These are phyloP conservation scores for Anguilla anguilla DNA, from an alignment of 2,797 vertebrate genomes.

Conservation along the genomic window DNA sequence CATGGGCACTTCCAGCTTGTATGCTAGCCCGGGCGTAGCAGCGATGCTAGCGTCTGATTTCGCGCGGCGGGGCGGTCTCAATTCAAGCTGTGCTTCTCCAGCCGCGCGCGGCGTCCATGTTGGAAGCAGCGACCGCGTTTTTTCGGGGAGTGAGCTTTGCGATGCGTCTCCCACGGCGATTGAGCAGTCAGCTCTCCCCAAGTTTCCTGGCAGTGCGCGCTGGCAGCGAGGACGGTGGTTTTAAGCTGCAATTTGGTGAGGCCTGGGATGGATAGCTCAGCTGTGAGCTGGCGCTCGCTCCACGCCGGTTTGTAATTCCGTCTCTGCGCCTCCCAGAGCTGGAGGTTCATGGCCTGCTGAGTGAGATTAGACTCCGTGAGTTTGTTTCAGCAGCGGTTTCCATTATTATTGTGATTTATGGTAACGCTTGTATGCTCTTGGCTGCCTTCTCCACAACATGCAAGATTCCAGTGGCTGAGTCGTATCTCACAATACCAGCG, in stretches of 20 bases:
- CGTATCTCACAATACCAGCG: conserved; percentile 9
- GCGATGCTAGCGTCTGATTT: neutral
- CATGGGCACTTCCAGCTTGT: neutral
- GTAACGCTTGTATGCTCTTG: neutral
- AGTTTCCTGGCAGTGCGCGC: neutral
- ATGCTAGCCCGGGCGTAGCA: neutral
- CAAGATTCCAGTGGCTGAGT: neutral
- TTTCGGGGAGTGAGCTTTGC: neutral
- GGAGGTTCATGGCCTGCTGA: neutral
- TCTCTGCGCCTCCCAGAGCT: neutral
- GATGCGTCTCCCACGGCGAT: neutral
- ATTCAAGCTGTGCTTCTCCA: neutral
- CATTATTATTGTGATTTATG: conserved; percentile 14
- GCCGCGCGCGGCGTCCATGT: neutral
- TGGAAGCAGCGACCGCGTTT: neutral
- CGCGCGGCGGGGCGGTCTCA: neutral
- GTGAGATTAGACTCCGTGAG: conserved; percentile 5
- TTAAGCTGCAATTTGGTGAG: neutral
- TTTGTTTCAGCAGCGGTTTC: neutral
- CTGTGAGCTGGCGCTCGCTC: neutral
- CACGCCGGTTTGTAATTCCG: neutral
- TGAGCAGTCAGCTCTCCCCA: neutral
- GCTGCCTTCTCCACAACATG: neutral
- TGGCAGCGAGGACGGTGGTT: neutral
- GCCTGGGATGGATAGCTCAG: neutral